Evolutionary conservation across 2,888 invertebrate genomes (phyloP).

Genomic region (Limnephilus rhombicus): DNA sequence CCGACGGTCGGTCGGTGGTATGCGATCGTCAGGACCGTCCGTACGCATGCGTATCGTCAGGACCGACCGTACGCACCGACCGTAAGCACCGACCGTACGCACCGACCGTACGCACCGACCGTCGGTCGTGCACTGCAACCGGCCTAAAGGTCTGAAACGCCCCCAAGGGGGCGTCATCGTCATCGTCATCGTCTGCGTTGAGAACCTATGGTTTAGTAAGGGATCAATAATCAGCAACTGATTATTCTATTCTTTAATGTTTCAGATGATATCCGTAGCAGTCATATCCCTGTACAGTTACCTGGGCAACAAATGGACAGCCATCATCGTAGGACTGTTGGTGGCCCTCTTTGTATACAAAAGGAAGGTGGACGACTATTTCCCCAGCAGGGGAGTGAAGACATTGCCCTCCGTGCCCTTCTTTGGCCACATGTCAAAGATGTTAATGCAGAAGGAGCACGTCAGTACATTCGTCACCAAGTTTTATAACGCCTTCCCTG

Average conservation of each 20-base stretch:
- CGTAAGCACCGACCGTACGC: too few relatives aligned
- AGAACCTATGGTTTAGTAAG: too few relatives aligned
- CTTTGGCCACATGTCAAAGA: conserved; percentile 69
- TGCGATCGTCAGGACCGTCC: too few relatives aligned
- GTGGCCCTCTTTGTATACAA: not conserved
- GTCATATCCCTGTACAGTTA: not conserved
- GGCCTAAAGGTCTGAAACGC: too few relatives aligned
- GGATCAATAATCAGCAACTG: too few relatives aligned
- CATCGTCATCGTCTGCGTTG: too few relatives aligned
- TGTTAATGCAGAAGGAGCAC: conserved; percentile 67
- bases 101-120: too few relatives aligned
- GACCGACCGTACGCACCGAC: too few relatives aligned
- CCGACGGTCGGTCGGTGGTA: too few relatives aligned
- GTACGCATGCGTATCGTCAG: too few relatives aligned
- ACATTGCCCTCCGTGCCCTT: conserved; percentile 67
- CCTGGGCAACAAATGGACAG: not conserved
- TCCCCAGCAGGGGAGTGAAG: conserved; percentile 68
- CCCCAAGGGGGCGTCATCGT: too few relatives aligned
- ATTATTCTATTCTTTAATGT: not conserved
- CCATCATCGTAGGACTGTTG: conserved; percentile 14
- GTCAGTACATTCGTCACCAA: conserved; percentile 66
- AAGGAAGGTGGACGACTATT: conserved; percentile 56
- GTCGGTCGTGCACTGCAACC: too few relatives aligned
- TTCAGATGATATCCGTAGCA: not conserved
- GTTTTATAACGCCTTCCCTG: conserved; percentile 68